Base-by-base conservation (phyloP, 2,113 vertebrate species). In the Paramisgurnus dabryanus region DNA sequence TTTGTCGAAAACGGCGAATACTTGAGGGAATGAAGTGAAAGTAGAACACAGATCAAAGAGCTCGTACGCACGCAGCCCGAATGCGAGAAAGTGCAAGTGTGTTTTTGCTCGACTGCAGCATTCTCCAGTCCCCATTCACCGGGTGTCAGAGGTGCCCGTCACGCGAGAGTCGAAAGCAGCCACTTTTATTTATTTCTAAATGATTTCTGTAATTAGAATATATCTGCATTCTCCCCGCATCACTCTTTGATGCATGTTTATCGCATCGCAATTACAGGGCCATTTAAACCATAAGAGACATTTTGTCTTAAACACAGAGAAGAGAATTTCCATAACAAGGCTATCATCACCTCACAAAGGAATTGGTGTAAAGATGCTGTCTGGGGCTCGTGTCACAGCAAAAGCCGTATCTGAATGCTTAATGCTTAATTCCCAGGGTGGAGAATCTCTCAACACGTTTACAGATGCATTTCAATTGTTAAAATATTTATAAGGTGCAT, bases 401-500 rank as follows among this genome's bases (percentile, higher is more conserved):
- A 64, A 76, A 50, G 73, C 43, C 43, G 57, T n/a, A 27, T 43
- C 15, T 41, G 55, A 70, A 77, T 47, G 67, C 40, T 73, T 34
- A 34, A 34, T 34, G 27, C 27, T 79, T 69, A 75, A 82, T 60
- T 65, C 67, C 64, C 76, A 74, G 47, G 4, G 57, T 57, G 41
- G 72, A 49, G 15, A 76, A 78, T 75, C 67, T 60, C 65, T 39
- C 69, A 40, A 45, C n/a, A 40, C 49, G 66, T 79, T 86, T 79
- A 79, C 76, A 39, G 61, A 86, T 78, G 76, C 79, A 22, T 81
- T 81, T 79, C 58, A 71, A 83, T 81, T 76, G 77, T 82, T 85
- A 13, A 79, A 84, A 79, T 81, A 81, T 86, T 79, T 72, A 80
- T 72, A 69, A 76, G 81, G 76, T 72, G 63, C 70, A 76, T 79